Conservation (phyloP, 2,888 invertebrate species). For the Drosophila birchii region DNA sequence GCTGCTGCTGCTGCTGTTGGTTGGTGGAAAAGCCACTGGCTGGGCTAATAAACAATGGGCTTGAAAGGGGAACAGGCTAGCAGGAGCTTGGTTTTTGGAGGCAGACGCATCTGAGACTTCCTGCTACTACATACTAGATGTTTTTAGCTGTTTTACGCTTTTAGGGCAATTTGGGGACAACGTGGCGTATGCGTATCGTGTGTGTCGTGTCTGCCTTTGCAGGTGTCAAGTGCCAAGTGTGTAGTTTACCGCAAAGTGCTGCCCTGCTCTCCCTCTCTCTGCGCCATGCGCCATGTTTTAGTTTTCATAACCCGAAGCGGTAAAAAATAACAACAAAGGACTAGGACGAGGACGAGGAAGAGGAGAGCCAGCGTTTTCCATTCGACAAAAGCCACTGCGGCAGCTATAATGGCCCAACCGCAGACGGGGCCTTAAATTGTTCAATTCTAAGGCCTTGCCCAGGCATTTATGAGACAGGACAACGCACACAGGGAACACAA, state of each 20-base stretch:
- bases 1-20: conserved; percentile 14
- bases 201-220: conserved; percentile 32
- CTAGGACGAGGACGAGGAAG: neutral
- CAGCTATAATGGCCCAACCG: conserved; percentile 42
- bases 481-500: conserved; percentile 10
- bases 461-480: conserved; percentile 44
- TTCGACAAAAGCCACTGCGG: conserved; percentile 46
- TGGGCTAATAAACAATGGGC: conserved; percentile 48
- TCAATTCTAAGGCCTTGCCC: conserved; percentile 48
- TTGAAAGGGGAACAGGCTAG: conserved; percentile 6
- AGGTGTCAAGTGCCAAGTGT: conserved; percentile 62
- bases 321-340: conserved; percentile 51
- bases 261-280: neutral
- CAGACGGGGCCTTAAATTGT: conserved; percentile 46
- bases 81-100: neutral
- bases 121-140: conserved; percentile 31
- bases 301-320: conserved; percentile 48
- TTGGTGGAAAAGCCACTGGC: conserved; percentile 27
- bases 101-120: conserved; percentile 44
- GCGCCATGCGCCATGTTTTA: conserved; percentile 36
- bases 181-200: conserved; percentile 46
- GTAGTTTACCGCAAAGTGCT: conserved; percentile 54
- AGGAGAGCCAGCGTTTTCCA: conserved; percentile 9
- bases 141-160: conserved; percentile 50
- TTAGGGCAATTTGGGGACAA: conserved; percentile 39